Conservation (phyloP, 2,113 vertebrate genomes). For the Thinocorus orbignyianus region DNA sequence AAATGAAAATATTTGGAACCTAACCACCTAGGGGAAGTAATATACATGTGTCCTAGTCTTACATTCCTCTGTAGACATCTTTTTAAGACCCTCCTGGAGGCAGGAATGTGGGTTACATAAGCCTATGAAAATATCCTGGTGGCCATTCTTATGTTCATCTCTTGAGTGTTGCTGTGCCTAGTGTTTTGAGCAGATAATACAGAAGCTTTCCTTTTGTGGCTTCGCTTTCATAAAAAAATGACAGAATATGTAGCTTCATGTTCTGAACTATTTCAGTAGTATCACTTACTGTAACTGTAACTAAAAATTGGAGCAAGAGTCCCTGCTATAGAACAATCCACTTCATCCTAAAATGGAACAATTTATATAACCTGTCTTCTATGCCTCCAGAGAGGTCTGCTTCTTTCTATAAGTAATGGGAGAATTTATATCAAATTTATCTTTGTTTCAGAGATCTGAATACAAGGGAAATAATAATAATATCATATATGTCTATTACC, state of each 20-base stretch:
- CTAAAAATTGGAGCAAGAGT: neutral
- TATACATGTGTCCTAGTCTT: neutral
- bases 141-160: neutral
- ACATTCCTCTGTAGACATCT: neutral
- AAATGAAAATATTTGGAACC: neutral
- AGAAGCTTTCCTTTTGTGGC: neutral
- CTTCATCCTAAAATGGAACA: neutral
- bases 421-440: neutral
- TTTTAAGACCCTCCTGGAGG: neutral
- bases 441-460: neutral
- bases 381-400: neutral
- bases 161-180: neutral
- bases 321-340: neutral
- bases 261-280: neutral
- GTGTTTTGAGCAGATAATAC: neutral
- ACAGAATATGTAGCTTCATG: neutral
- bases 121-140: neutral
- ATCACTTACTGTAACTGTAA: neutral
- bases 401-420: neutral
- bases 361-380: neutral
- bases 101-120: neutral
- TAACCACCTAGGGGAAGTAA: neutral
- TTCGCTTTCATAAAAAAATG: neutral
- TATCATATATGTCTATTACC: neutral
- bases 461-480: neutral